These are phyloP conservation scores for Aphelenchoides fujianensis DNA, from an alignment of 1,140 invertebrate genomes.

Conservation along the genomic window DNA sequence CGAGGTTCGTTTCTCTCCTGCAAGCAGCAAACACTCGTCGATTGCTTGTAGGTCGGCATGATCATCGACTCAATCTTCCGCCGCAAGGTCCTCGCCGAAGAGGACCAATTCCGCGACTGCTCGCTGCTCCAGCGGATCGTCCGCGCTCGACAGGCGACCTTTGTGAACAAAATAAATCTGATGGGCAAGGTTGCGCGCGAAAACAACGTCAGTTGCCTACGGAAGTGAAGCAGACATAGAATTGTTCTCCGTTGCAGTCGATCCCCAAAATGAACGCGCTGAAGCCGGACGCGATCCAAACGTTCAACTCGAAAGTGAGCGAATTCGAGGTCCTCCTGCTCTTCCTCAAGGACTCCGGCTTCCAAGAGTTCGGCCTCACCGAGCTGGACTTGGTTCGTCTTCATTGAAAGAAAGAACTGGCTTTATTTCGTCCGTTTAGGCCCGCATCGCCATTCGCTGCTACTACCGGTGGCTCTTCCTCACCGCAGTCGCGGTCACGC, in stretches of 20 bases:
- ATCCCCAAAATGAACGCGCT: not conserved
- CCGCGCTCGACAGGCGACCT: not conserved
- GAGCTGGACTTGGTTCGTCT: not conserved
- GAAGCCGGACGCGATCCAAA: not conserved
- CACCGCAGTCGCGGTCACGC: not conserved
- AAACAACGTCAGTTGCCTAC: slow-evolving; percentile 2
- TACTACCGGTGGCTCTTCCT: slow-evolving; percentile 9
- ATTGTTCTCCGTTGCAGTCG: not conserved
- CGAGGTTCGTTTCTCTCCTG: no score
- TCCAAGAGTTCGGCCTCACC: not conserved
- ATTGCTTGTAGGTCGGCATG: slow-evolving; percentile 1
- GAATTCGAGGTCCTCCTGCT: slow-evolving; percentile 12
- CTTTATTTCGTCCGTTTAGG: not conserved
- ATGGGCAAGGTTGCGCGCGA: not conserved
- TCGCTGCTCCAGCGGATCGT: not conserved
- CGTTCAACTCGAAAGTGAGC: not conserved
- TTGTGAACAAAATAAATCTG: slow-evolving; percentile 7
- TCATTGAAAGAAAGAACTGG: not conserved
- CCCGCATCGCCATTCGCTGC: not conserved
- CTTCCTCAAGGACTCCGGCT: slow-evolving; percentile 1
- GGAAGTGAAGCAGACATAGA: not conserved
- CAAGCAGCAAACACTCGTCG: no score
- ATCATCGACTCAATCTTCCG: slow-evolving; percentile 12
- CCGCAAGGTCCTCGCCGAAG: slow-evolving; percentile 11
- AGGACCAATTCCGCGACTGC: slow-evolving; percentile 8